Evolutionary conservation across 2,113 vertebrate genomes (phyloP).

Genomic region (Herpetotheres cachinnans): DNA sequence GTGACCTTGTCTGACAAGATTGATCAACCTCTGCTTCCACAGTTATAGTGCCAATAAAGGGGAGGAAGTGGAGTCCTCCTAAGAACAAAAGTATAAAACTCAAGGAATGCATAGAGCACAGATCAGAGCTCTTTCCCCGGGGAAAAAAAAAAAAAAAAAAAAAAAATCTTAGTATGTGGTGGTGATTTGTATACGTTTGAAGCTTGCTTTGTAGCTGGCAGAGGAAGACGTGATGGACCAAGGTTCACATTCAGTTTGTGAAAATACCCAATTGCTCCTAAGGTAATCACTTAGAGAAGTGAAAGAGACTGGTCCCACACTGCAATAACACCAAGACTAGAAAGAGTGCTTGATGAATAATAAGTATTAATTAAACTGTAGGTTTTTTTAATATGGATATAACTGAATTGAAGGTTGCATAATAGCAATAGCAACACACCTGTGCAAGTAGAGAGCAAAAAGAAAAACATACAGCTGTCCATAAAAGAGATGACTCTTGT

Average conservation of each 20-base stretch:
- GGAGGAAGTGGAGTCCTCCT: not conserved
- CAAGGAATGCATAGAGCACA: not conserved
- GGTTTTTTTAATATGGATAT: not conserved
- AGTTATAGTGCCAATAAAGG: not conserved
- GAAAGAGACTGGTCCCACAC: not conserved
- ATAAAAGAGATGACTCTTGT: not conserved
- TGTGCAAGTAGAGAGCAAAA: not conserved
- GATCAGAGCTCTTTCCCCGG: not conserved
- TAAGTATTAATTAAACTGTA: not conserved
- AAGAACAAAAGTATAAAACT: not conserved
- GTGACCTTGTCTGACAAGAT: not conserved
- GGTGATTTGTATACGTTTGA: not conserved
- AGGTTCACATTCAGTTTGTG: not conserved
- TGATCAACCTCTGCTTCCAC: not conserved
- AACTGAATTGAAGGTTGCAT: not conserved
- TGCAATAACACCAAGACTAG: not conserved
- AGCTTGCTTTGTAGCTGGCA: not conserved
- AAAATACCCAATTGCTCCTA: not conserved
- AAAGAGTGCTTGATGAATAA: not conserved
- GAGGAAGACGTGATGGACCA: fast-evolving
- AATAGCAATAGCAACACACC: not conserved
- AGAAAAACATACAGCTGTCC: not conserved
- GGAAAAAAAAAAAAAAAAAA: not conserved
- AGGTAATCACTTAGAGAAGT: not conserved
- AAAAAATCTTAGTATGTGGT: not conserved